These are phyloP conservation scores for Coracias cyanogaster DNA, from an alignment of 2,797 vertebrate species.

Conservation along the genomic window DNA sequence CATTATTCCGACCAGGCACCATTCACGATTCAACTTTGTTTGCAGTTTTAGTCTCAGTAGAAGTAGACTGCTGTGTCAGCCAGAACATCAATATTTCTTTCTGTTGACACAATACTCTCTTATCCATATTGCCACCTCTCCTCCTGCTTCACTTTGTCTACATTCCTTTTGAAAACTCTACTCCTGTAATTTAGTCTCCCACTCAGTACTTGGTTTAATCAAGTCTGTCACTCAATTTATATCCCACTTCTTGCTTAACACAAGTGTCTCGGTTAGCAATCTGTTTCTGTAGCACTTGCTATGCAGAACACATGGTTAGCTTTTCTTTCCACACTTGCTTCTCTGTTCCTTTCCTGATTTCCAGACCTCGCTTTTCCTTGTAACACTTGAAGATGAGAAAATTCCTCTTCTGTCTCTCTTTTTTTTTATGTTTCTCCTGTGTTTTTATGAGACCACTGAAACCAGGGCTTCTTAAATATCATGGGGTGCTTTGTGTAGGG, in stretches of 20 bases:
- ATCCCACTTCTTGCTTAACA: slow-evolving; percentile 46
- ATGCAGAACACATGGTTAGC: slow-evolving; percentile 34
- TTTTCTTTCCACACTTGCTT: slow-evolving; percentile 34
- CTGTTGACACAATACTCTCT: slow-evolving; percentile 70
- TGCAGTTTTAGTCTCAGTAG: slow-evolving; percentile 2
- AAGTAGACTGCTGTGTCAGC: slow-evolving; percentile 54
- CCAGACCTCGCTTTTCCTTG: slow-evolving; percentile 2
- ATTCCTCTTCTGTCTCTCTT: not conserved
- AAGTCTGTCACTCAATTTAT: slow-evolving; percentile 73
- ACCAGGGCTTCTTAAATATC: not conserved
- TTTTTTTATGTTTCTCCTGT: not conserved
- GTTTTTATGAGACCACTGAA: not conserved
- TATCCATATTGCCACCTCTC: slow-evolving; percentile 58
- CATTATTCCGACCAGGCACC: not conserved
- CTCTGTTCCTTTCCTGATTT: slow-evolving; percentile 7
- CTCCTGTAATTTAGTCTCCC: slow-evolving; percentile 66
- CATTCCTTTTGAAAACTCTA: slow-evolving; percentile 43
- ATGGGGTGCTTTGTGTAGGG: not conserved
- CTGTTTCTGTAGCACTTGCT: slow-evolving; percentile 60
- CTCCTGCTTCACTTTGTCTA: slow-evolving; percentile 59
- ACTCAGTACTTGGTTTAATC: slow-evolving; percentile 71
- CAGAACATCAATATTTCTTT: slow-evolving; percentile 71
- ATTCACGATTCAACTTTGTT: slow-evolving; percentile 10
- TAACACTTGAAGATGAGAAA: not conserved
- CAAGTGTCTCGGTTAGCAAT: slow-evolving; percentile 60